These are phyloP conservation scores for Melanotaenia trifasciata DNA, from an alignment of 2,797 vertebrate species.

Conservation along the genomic window DNA sequence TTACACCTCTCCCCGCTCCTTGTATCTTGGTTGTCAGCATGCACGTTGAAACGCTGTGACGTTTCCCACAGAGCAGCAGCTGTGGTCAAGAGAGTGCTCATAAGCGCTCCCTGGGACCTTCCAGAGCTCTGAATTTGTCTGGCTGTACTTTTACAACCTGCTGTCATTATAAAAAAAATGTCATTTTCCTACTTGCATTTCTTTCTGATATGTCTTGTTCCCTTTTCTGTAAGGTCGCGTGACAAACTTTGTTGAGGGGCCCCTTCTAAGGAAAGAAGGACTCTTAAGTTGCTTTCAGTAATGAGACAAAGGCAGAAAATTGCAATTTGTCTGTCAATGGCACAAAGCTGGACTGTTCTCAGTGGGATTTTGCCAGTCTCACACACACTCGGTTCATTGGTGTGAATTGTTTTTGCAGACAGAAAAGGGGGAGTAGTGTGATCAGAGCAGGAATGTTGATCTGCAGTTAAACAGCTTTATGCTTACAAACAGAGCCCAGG, in stretches of 20 bases:
- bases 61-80: conserved; percentile 46
- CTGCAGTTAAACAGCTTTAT: conserved; percentile 82
- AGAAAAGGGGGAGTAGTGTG: conserved; percentile 65
- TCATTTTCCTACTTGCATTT: not conserved
- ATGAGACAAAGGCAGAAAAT: conserved; percentile 30
- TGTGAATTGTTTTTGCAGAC: conserved; percentile 53
- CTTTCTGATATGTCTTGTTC: not conserved
- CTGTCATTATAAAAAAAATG: not conserved
- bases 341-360: conserved; percentile 44
- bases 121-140: not conserved
- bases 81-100: conserved; percentile 14
- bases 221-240: conserved; percentile 6
- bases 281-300: conserved; percentile 25
- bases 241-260: conserved; percentile 8
- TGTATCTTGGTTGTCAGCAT: conserved; percentile 48
- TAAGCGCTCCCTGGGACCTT: conserved; percentile 13
- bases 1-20: conserved; percentile 65
- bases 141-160: conserved; percentile 12
- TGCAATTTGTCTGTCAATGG: conserved; percentile 29
- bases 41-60: conserved; percentile 42
- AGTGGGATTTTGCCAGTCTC: conserved; percentile 52
- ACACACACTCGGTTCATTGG: conserved; percentile 11
- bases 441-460: conserved; percentile 83
- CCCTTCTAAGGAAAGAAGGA: not conserved
- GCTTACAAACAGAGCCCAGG: conserved; percentile 65